phyloP scores from a whole-genome alignment of 2,888 invertebrate species.

The Iphiclides podalirius region DNA sequence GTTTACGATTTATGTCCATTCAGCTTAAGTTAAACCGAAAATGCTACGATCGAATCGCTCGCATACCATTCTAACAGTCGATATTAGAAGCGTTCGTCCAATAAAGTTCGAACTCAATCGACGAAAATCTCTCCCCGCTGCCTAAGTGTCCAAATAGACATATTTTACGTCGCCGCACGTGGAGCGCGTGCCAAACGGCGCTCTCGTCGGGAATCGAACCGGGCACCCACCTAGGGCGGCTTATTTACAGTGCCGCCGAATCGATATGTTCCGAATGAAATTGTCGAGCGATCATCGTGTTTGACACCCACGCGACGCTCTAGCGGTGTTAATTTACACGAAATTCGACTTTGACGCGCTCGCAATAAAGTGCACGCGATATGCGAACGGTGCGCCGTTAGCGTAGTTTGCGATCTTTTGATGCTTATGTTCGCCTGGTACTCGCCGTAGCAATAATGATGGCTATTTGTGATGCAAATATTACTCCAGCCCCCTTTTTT shows the following conservation, averaged over 20 bases:
- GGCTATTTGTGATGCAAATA: neutral
- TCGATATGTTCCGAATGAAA: constrained; percentile 72
- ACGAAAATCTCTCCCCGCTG: constrained; percentile 25
- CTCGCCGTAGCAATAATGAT: constrained; percentile 25
- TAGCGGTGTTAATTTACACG: constrained; percentile 9
- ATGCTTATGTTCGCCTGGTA: constrained; percentile 56
- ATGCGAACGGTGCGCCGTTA: constrained; percentile 29
- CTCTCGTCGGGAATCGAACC: constrained; percentile 57
- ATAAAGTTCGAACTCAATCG: constrained; percentile 26
- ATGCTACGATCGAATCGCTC: too few relatives aligned
- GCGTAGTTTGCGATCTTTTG: constrained; percentile 65
- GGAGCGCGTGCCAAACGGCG: constrained; percentile 43
- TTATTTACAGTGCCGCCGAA: constrained; percentile 62
- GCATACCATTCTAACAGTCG: too few relatives aligned
- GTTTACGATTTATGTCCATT: too few relatives aligned
- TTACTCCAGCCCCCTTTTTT: too few relatives aligned
- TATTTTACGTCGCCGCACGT: constrained; percentile 47
- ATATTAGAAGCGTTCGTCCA: neutral
- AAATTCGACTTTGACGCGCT: constrained; percentile 37
- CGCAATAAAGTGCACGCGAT: constrained; percentile 21
- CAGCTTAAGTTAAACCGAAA: too few relatives aligned
- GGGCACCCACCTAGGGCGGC: constrained; percentile 55
- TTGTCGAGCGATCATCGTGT: constrained; percentile 71
- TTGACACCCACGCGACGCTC: constrained; percentile 57
- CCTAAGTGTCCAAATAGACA: constrained; percentile 31